phyloP scores from a whole-genome alignment of 2,797 vertebrate genomes.

The Onychomys arenicola region DNA sequence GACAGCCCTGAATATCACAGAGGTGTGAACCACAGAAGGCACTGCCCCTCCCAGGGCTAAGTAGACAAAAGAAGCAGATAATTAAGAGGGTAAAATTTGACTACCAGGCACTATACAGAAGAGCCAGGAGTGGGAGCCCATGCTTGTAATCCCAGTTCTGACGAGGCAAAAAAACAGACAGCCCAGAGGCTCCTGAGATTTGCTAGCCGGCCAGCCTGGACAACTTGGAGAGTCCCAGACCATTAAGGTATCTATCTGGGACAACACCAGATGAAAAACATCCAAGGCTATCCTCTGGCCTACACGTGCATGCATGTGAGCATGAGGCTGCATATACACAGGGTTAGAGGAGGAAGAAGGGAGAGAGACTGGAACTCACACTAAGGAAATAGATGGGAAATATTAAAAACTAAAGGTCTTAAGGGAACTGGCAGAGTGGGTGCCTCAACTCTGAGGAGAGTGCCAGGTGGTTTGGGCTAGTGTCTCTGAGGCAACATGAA shows the following conservation, averaged over 20 bases:
- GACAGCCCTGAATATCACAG: not conserved
- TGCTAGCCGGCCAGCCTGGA: not conserved
- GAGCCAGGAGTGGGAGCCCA: no score
- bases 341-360: no score
- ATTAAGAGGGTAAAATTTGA: not conserved
- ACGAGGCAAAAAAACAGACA: not conserved
- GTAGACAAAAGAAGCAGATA: not conserved
- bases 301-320: not conserved
- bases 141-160: not conserved
- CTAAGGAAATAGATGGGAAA: not conserved
- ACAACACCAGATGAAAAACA: not conserved
- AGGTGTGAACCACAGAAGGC: not conserved
- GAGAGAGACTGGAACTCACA: not conserved
- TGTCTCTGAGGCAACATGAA: not conserved
- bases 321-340: not conserved
- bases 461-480: not conserved
- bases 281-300: not conserved
- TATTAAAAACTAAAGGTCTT: not conserved
- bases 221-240: not conserved
- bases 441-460: not conserved
- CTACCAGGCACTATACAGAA: not conserved
- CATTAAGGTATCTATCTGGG: not conserved
- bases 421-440: not conserved
- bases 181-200: not conserved
- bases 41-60: not conserved